Conservation (phyloP, 2,113 vertebrate species). For the Cinclus mexicanus region DNA sequence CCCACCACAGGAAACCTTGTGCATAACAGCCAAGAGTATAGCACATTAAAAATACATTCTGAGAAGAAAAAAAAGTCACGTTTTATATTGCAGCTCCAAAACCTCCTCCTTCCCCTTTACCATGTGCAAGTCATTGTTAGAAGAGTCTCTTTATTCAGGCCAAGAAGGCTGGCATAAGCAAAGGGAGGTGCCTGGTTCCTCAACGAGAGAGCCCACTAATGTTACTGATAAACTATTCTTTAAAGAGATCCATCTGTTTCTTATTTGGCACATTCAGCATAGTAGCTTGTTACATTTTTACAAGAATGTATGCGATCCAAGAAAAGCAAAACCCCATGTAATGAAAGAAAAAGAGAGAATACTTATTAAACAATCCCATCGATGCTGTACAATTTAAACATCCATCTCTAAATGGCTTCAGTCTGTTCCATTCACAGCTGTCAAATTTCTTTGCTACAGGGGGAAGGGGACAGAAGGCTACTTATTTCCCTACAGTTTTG, state of each 20-base stretch:
- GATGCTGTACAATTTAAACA: not conserved
- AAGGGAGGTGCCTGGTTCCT: not conserved
- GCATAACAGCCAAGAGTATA: not conserved
- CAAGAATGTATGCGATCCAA: conserved; percentile 26
- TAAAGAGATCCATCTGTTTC: conserved; percentile 42
- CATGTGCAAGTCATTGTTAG: conserved; percentile 5
- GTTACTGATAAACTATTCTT: conserved; percentile 29
- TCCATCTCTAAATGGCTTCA: conserved; percentile 12
- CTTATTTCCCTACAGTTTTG: not conserved
- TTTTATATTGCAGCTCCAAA: not conserved
- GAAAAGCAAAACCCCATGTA: conserved; percentile 45
- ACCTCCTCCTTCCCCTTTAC: not conserved
- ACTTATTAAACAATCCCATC: conserved; percentile 2
- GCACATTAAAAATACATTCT: not conserved
- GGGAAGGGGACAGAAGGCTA: not conserved
- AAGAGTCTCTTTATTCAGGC: not conserved
- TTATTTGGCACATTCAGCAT: conserved; percentile 44
- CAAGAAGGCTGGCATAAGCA: not conserved
- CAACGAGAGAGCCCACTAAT: not conserved
- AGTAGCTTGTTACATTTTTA: conserved; percentile 56
- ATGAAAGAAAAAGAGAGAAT: conserved; percentile 36
- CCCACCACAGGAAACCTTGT: not conserved
- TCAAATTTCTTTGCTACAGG: not conserved
- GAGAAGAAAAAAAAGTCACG: not conserved
- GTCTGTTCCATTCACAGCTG: not conserved